A percentile compares a stretch with the other conserved stretches of the same genome.
These are phyloP conservation scores for Xiphophorus maculatus DNA, from an alignment of 2,113 vertebrate species.

Conservation along the genomic window DNA sequence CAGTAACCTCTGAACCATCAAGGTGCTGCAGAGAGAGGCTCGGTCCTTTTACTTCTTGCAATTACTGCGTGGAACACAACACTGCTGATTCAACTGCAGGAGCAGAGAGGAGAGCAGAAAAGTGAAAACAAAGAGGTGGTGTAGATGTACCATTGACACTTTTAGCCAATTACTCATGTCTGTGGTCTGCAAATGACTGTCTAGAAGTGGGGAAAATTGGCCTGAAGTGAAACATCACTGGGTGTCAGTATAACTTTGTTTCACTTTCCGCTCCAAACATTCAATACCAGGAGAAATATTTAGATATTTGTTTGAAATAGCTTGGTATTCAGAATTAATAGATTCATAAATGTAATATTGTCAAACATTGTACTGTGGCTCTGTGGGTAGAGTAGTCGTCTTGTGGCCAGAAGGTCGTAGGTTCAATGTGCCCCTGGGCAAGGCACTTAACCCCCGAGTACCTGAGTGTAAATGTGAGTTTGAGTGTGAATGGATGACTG, in stretches of 20 bases:
- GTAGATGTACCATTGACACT: constrained; percentile 65
- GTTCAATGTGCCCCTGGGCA: too few relatives aligned
- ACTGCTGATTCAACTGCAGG: constrained; percentile 37
- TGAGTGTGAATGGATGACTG: too few relatives aligned
- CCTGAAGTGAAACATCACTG: constrained; percentile 62
- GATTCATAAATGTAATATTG: not conserved
- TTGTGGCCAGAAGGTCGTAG: too few relatives aligned
- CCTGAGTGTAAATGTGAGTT: too few relatives aligned
- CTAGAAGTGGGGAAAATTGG: constrained; percentile 47
- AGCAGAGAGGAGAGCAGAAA: constrained; percentile 41
- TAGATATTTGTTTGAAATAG: not conserved
- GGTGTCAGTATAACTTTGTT: constrained; percentile 26
- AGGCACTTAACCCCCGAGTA: too few relatives aligned
- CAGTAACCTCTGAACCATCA: constrained; percentile 64
- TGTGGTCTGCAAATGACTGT: constrained; percentile 60
- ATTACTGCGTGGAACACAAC: constrained; percentile 56
- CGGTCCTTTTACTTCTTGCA: constrained; percentile 45
- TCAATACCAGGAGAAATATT: constrained; percentile 13
- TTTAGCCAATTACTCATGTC: constrained; percentile 70
- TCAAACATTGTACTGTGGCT: not conserved
- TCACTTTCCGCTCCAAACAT: not conserved
- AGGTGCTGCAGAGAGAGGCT: constrained; percentile 39
- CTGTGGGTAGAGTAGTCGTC: too few relatives aligned
- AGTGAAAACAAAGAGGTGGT: constrained; percentile 59
- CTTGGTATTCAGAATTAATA: not conserved